These are phyloP conservation scores for Arctia plantaginis DNA, from an alignment of 2,888 invertebrate species.

Conservation along the genomic window DNA sequence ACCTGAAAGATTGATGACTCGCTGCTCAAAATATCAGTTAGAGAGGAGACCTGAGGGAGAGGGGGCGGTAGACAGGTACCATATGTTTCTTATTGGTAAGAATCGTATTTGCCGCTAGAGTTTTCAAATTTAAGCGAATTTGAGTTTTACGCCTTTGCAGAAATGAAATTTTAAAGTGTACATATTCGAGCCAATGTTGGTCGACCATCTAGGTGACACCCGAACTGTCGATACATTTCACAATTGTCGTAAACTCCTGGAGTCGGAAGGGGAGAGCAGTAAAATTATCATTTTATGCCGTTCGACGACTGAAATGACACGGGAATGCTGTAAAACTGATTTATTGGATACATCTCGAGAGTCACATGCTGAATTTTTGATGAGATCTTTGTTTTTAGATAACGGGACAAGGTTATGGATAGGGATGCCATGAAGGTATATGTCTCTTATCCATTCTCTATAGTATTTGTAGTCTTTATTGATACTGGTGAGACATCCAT, in stretches of 20 bases:
- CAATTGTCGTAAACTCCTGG: constrained; percentile 85
- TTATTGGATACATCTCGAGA: constrained; percentile 84
- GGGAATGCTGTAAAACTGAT: constrained; percentile 86
- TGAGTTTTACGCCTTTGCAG: constrained; percentile 55
- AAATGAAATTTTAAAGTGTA: constrained; percentile 52
- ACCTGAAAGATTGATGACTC: constrained; percentile 82
- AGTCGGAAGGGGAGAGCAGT: constrained; percentile 85
- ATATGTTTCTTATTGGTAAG: constrained; percentile 73
- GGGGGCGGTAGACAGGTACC: constrained; percentile 62
- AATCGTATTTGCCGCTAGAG: constrained; percentile 37
- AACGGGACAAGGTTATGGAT: constrained; percentile 58
- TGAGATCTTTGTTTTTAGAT: constrained; percentile 81
- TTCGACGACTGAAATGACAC: constrained; percentile 87
- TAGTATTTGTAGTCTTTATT: not conserved
- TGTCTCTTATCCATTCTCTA: constrained; percentile 7
- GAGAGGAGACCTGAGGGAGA: constrained; percentile 58
- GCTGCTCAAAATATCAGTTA: constrained; percentile 74
- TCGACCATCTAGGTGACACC: constrained; percentile 81
- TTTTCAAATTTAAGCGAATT: constrained; percentile 46
- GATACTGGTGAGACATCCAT: not conserved
- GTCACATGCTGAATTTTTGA: constrained; percentile 85
- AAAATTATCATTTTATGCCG: constrained; percentile 87
- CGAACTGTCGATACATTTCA: constrained; percentile 87
- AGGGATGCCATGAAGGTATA: constrained; percentile 13
- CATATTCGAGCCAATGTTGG: constrained; percentile 49